Evolutionary conservation across 2,888 invertebrate genomes (phyloP).

Genomic region (Dolichopus griseipennis): DNA sequence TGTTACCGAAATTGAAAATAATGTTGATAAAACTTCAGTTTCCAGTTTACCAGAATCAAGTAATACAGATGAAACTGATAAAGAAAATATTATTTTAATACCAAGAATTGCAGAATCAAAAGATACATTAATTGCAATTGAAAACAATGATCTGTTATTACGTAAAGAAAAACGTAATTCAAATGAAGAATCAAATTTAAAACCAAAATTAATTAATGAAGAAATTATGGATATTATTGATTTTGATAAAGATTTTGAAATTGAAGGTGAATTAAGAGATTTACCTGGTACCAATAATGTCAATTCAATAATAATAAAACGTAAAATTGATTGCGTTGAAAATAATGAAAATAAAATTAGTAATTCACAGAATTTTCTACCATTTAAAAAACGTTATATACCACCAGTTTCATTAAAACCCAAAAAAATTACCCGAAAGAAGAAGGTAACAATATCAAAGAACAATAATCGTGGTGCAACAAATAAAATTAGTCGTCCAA

Average conservation of each 20-base stretch:
- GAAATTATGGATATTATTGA: background rate
- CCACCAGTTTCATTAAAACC: too few relatives aligned
- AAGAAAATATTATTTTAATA: background rate
- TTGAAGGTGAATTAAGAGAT: background rate
- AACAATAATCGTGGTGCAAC: background rate
- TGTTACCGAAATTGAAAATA: background rate
- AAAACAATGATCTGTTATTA: background rate
- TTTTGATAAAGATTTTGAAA: slow-evolving; percentile 3
- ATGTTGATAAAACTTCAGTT: background rate
- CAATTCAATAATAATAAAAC: background rate
- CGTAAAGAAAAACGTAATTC: background rate
- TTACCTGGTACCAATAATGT: background rate
- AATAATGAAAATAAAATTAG: slow-evolving; percentile 4
- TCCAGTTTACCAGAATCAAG: background rate
- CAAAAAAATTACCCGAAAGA: background rate
- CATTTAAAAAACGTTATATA: background rate
- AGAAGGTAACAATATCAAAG: background rate
- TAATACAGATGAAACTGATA: background rate
- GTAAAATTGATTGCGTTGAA: background rate
- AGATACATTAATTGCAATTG: background rate
- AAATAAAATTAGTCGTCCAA: background rate
- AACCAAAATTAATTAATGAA: background rate
- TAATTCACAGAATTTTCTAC: slow-evolving; percentile 1
- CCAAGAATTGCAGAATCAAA: background rate
- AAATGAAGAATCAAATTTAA: background rate